phyloP scores from a whole-genome alignment of 2,113 vertebrate genomes.

The Syrrhaptes paradoxus region DNA sequence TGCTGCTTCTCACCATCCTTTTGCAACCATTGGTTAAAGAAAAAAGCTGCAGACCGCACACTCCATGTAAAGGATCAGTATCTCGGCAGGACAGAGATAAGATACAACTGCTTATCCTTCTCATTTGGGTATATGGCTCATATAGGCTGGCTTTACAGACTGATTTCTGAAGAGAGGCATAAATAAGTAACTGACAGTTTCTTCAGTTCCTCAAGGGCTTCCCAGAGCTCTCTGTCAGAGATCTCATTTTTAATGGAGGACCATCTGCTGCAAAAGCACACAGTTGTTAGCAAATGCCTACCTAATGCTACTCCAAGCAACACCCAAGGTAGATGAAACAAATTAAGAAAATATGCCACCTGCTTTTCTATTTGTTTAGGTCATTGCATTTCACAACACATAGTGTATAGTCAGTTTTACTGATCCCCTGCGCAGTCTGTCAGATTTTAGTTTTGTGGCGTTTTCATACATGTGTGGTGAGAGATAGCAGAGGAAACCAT shows the following conservation, averaged over 20 bases:
- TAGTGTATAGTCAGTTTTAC: neutral
- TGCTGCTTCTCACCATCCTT: neutral
- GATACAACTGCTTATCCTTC: neutral
- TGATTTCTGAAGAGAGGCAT: neutral
- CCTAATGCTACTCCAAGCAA: neutral
- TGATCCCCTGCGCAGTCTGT: neutral
- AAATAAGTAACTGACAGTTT: neutral
- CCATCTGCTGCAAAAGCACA: neutral
- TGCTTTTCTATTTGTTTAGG: constrained; percentile 30
- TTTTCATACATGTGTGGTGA: neutral
- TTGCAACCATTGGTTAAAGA: neutral
- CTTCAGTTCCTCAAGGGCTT: neutral
- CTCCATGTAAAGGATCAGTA: neutral
- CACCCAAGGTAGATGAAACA: neutral
- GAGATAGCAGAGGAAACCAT: neutral
- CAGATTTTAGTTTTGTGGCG: neutral
- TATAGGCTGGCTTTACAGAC: neutral
- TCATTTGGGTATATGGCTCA: neutral
- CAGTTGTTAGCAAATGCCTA: neutral
- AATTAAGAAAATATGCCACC: constrained; percentile 16
- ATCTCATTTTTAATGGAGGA: constrained; percentile 1
- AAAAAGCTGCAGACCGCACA: neutral
- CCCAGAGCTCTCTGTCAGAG: neutral
- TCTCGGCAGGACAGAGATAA: neutral
- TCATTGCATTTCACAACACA: neutral